These are phyloP conservation scores for Thamnophis sirtalis DNA, from an alignment of 2,113 vertebrate genomes.

Conservation along the genomic window DNA sequence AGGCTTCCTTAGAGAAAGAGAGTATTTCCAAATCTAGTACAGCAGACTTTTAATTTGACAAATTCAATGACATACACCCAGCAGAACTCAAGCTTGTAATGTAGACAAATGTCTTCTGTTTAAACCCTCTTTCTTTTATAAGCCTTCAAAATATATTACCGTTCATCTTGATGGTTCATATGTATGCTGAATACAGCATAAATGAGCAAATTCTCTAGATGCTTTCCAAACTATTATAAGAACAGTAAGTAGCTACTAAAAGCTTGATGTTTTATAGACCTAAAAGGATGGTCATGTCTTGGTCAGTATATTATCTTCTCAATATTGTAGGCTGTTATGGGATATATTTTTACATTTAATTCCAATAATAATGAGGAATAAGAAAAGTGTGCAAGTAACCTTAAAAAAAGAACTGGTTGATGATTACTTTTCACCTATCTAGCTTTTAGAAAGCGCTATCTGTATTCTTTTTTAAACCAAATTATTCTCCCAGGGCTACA, in stretches of 20 bases:
- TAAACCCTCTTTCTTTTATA: constrained; percentile 47
- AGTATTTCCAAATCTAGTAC: constrained; percentile 9
- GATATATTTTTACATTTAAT: constrained; percentile 16
- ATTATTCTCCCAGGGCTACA: background rate
- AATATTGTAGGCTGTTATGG: constrained; percentile 22
- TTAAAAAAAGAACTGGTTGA: background rate
- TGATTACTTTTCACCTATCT: background rate
- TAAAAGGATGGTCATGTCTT: background rate
- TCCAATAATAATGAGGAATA: constrained; percentile 16
- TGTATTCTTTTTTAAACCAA: background rate
- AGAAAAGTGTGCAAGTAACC: background rate
- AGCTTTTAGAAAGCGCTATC: background rate
- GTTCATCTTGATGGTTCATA: constrained; percentile 27
- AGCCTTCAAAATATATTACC: constrained; percentile 27
- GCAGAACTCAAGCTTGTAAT: background rate
- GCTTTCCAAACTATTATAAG: constrained; percentile 45
- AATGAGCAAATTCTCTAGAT: constrained; percentile 51
- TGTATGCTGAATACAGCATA: constrained; percentile 34
- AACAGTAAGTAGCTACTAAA: constrained; percentile 37
- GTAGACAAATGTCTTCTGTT: constrained; percentile 11
- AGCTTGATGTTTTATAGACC: constrained; percentile 14
- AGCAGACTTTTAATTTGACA: constrained; percentile 39
- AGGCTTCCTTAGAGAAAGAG: constrained; percentile 10
- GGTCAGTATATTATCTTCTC: constrained; percentile 12
- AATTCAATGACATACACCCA: constrained; percentile 26